Conservation (phyloP, 2,113 vertebrate species). For the Tragelaphus buxtoni region DNA sequence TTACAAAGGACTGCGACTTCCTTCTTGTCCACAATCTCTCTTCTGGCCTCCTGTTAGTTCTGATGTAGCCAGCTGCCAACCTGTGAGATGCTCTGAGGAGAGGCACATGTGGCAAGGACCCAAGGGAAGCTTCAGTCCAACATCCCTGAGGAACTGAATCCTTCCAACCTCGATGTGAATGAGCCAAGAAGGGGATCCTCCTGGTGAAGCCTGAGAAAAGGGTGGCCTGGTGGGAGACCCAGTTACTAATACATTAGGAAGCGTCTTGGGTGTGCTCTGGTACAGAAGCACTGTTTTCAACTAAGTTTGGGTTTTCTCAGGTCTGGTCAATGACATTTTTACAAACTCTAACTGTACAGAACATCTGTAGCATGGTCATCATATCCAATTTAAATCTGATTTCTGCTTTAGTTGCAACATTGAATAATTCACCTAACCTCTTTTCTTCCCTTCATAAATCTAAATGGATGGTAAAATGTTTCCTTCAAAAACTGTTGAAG, state of each 20-base stretch:
- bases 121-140: background rate
- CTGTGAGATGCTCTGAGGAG: background rate
- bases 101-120: background rate
- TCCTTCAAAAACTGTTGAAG: background rate
- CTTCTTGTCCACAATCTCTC: background rate
- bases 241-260: background rate
- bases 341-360: background rate
- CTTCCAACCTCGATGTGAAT: background rate
- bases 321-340: background rate
- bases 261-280: background rate
- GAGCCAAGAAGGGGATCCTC: background rate
- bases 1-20: background rate
- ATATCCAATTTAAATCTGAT: background rate
- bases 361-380: background rate
- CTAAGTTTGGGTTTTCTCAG: background rate
- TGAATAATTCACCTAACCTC: background rate
- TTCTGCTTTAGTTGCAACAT: background rate
- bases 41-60: background rate
- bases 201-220: background rate
- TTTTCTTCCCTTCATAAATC: background rate
- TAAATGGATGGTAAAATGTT: background rate
- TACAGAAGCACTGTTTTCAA: background rate
- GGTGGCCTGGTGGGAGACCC: background rate
- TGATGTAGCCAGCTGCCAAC: background rate
- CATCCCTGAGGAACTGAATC: background rate